Conservation (phyloP, 2,888 invertebrate genomes). For the Acronicta psi region DNA sequence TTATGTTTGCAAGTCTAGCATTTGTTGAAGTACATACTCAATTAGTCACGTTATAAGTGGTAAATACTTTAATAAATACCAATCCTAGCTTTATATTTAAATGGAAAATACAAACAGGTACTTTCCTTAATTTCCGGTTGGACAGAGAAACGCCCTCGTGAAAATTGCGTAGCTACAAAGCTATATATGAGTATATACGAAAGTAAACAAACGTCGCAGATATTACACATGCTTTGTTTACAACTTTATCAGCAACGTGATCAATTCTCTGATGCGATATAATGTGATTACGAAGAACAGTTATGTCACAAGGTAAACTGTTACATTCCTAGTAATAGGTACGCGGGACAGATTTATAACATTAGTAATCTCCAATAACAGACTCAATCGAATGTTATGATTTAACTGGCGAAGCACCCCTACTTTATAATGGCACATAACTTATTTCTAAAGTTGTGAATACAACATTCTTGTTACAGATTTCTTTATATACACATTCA, state of each 20-base stretch:
- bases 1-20: not conserved
- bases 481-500: constrained; percentile 22
- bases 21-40: too few relatives aligned
- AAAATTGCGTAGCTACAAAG: constrained; percentile 23
- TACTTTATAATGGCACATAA: constrained; percentile 9
- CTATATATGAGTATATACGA: constrained; percentile 23
- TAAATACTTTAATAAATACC: too few relatives aligned
- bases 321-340: constrained; percentile 46
- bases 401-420: constrained; percentile 16
- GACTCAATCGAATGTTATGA: constrained; percentile 14
- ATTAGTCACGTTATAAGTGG: constrained; percentile 18
- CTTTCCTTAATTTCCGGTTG: constrained; percentile 47
- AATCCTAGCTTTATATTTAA: not conserved
- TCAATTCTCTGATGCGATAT: constrained; percentile 53
- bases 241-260: constrained; percentile 57
- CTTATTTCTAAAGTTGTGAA: constrained; percentile 8
- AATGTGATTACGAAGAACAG: constrained; percentile 59
- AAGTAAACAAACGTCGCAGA: constrained; percentile 25
- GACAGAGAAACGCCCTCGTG: constrained; percentile 28
- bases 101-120: constrained; percentile 21
- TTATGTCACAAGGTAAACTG: constrained; percentile 51
- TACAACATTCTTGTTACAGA: constrained; percentile 16
- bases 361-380: constrained; percentile 6
- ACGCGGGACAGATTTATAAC: constrained; percentile 36
- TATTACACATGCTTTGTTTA: constrained; percentile 58